phyloP scores from a whole-genome alignment of 2,113 vertebrate genomes.

The Bufo gargarizans region DNA sequence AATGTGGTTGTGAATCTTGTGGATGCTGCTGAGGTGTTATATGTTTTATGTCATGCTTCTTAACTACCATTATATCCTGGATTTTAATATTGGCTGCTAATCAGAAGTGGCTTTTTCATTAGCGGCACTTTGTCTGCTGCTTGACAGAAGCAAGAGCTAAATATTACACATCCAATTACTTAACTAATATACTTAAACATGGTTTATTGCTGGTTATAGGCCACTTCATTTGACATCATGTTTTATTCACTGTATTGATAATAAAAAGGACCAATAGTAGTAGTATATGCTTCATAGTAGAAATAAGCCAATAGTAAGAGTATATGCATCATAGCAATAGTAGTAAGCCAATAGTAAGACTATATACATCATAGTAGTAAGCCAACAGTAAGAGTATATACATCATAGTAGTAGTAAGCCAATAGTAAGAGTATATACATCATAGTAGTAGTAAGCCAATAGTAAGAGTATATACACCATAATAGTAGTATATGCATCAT shows the following conservation, averaged over 20 bases:
- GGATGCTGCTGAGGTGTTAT: neutral
- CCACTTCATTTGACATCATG: neutral
- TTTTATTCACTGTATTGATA: neutral
- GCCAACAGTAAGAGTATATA: too few species aligned
- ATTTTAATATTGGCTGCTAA: conserved; percentile 1
- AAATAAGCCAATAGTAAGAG: too few species aligned
- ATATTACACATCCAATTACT: conserved; percentile 12
- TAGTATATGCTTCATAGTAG: neutral
- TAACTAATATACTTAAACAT: neutral
- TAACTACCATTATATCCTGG: conserved; percentile 38
- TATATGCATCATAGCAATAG: too few species aligned
- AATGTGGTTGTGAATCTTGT: conserved; percentile 60
- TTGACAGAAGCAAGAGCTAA: neutral
- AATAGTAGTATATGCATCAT: too few species aligned
- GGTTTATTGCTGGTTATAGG: conserved; percentile 20
- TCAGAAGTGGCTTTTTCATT: conserved; percentile 43
- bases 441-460: too few species aligned
- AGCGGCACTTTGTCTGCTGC: conserved; percentile 13
- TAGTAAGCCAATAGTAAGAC: too few species aligned
- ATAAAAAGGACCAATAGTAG: neutral
- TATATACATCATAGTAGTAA: too few species aligned
- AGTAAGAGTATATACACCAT: too few species aligned
- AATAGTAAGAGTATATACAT: too few species aligned
- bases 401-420: too few species aligned
- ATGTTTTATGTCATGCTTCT: conserved; percentile 5